These are phyloP conservation scores for Lycaena phlaeas DNA, from an alignment of 2,888 invertebrate genomes.

Conservation along the genomic window DNA sequence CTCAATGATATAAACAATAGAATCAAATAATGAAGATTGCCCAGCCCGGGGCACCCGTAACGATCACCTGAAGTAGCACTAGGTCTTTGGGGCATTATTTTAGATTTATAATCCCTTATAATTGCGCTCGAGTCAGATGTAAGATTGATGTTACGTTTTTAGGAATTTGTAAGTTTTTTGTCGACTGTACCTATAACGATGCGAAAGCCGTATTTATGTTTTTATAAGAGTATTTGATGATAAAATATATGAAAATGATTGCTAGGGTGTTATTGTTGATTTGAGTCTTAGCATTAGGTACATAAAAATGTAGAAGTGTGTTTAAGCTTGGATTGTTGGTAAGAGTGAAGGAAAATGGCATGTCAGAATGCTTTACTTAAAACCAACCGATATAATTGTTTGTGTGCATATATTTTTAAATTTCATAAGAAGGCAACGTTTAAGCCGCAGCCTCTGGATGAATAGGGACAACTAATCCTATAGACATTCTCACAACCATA, in stretches of 20 bases:
- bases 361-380: too few relatives aligned
- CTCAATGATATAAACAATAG: conserved; percentile 20
- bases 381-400: too few relatives aligned
- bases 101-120: conserved; percentile 63
- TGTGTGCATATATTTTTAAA: too few relatives aligned
- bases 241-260: conserved; percentile 11
- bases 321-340: too few relatives aligned
- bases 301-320: too few relatives aligned
- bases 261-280: too few relatives aligned
- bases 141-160: conserved; percentile 44
- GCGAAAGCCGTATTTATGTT: conserved; percentile 17
- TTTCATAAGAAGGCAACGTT: too few relatives aligned
- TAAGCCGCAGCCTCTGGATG: too few relatives aligned
- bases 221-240: conserved; percentile 23
- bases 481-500: too few relatives aligned
- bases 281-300: too few relatives aligned
- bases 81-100: conserved; percentile 23
- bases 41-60: conserved; percentile 49
- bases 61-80: conserved; percentile 66
- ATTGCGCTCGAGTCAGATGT: conserved; percentile 40
- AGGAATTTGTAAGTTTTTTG: neutral
- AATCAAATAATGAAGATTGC: conserved; percentile 60
- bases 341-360: too few relatives aligned
- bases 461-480: too few relatives aligned
- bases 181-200: neutral